phyloP scores from a whole-genome alignment of 2,888 invertebrate genomes.

The Synergus gifuensis region DNA sequence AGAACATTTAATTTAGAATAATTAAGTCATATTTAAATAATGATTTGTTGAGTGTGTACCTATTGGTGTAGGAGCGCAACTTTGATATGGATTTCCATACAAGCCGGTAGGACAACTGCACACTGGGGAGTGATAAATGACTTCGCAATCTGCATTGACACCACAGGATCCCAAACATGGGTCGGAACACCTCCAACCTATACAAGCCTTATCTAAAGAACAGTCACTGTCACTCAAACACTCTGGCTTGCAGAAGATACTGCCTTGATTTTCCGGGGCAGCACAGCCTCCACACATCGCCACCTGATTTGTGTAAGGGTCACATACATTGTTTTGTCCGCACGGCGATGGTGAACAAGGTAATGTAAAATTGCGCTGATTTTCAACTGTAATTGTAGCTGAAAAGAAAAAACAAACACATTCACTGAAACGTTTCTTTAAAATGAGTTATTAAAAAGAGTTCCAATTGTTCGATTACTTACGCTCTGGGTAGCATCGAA shows the following conservation, averaged over 20 bases:
- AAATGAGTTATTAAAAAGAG: background rate
- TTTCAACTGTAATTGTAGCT: conserved; percentile 60
- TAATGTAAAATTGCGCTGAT: conserved; percentile 80
- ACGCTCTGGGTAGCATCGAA: conserved; percentile 84
- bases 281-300: conserved; percentile 90
- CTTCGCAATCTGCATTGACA: conserved; percentile 87
- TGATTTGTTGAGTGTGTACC: conserved; percentile 35
- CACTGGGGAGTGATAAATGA: conserved; percentile 87
- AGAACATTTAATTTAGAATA: conserved; percentile 44
- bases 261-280: conserved; percentile 83
- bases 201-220: conserved; percentile 86
- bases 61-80: conserved; percentile 85
- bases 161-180: conserved; percentile 88
- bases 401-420: conserved; percentile 39
- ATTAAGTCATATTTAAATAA: conserved; percentile 72
- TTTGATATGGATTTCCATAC: conserved; percentile 88
- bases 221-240: conserved; percentile 91
- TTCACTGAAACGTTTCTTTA: conserved; percentile 3
- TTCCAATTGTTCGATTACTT: conserved; percentile 64
- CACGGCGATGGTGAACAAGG: conserved; percentile 91
- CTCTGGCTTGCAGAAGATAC: conserved; percentile 89
- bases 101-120: conserved; percentile 91
- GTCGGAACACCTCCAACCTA: conserved; percentile 83
- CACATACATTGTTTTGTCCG: conserved; percentile 84
- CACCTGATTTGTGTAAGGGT: conserved; percentile 85